Percentiles rank a stretch among this genome's conserved stretches.
phyloP scores from a whole-genome alignment of 2,113 vertebrate species.

The Triplophysa tibetana region DNA sequence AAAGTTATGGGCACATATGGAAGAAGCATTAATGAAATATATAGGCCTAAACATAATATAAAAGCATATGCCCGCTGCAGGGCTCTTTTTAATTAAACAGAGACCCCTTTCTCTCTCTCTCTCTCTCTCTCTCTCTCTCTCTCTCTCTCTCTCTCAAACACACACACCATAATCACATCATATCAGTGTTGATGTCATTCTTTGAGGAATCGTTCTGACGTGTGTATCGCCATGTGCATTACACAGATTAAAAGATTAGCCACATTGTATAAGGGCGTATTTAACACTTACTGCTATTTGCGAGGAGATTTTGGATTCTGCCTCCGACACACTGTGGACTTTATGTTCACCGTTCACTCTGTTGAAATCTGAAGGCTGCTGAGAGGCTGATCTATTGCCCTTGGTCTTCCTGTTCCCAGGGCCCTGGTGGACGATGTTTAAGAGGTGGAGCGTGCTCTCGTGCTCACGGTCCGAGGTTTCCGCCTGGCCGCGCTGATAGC shows the following conservation, averaged over 20 bases:
- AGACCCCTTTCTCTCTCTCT: neutral
- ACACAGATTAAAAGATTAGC: neutral
- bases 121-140: neutral
- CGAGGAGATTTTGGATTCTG: conserved; percentile 82
- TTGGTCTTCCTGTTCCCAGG: conserved; percentile 80
- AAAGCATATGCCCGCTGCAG: neutral
- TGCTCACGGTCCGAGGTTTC: conserved; percentile 88
- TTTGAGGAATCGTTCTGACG: conserved; percentile 14
- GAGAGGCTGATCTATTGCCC: conserved; percentile 73
- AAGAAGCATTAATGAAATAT: neutral
- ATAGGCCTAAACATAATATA: no score
- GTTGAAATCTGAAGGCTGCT: conserved; percentile 70
- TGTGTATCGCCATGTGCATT: conserved; percentile 5
- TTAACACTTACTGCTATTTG: conserved; percentile 87
- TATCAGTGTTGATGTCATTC: conserved; percentile 34
- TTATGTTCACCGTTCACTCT: conserved; percentile 79
- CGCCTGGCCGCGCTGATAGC: conserved; percentile 85
- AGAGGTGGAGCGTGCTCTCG: conserved; percentile 88
- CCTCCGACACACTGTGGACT: conserved; percentile 57
- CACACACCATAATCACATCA: conserved; percentile 20
- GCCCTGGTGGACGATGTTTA: conserved; percentile 89
- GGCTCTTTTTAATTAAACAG: conserved; percentile 31
- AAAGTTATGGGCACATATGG: neutral
- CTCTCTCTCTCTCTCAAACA: neutral
- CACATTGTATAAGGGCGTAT: neutral